Percentiles rank a stretch among this genome's conserved stretches.
phyloP scores from a whole-genome alignment of 2,113 vertebrate genomes.

The Mirounga angustirostris region DNA sequence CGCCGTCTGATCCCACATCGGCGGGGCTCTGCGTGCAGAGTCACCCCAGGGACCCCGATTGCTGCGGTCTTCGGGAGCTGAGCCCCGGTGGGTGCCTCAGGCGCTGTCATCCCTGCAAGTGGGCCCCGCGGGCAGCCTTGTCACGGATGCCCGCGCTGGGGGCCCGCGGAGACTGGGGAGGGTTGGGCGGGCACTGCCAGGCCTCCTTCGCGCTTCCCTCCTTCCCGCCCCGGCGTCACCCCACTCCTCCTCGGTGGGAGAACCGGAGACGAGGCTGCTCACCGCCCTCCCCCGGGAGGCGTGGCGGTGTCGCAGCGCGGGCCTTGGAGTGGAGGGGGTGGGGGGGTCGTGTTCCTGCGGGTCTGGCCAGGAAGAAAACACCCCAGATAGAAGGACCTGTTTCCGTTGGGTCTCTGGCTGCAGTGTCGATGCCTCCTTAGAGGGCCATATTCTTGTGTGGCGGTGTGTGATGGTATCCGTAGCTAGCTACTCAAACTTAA shows the following conservation, averaged over 20 bases:
- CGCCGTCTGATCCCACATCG: not conserved
- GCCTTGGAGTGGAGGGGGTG: not conserved
- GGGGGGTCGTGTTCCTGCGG: too few relatives aligned
- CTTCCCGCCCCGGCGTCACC: not conserved
- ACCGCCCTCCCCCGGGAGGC: not conserved
- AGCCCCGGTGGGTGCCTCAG: not conserved
- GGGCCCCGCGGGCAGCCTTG: constrained; percentile 29
- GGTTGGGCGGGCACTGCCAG: constrained; percentile 55
- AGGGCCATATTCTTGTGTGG: constrained; percentile 46
- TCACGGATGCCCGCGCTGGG: not conserved
- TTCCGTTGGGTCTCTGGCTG: not conserved
- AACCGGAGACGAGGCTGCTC: not conserved
- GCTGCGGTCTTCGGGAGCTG: not conserved
- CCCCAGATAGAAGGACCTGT: not conserved
- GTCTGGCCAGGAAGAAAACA: not conserved
- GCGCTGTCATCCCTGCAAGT: constrained; percentile 49
- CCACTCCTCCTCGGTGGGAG: not conserved
- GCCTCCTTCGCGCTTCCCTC: not conserved
- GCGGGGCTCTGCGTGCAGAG: not conserved
- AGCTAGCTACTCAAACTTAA: constrained; percentile 59
- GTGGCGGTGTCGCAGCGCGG: not conserved
- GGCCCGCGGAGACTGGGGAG: not conserved
- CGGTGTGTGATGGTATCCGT: constrained; percentile 46
- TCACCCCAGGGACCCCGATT: not conserved
- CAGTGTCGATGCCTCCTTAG: not conserved